A percentile compares a stretch with the other conserved stretches of the same genome.
Conservation (phyloP, 2,888 invertebrate species). For the Tiliacea citrago region DNA sequence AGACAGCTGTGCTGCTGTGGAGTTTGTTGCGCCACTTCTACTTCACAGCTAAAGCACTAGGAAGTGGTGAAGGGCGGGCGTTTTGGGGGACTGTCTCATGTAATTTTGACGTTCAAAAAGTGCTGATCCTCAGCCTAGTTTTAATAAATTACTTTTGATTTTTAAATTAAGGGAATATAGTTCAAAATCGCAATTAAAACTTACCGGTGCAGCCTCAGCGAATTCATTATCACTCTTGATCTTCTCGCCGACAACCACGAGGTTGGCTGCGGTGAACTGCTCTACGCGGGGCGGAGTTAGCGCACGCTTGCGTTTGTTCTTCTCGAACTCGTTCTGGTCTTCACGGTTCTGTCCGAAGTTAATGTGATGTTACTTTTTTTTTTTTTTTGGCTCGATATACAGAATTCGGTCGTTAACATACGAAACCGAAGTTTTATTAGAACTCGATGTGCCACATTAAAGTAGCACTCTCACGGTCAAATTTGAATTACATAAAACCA, state of each 20-base stretch:
- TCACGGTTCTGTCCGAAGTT: conserved; percentile 93
- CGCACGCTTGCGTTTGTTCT: conserved; percentile 93
- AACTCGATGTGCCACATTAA: too few relatives aligned
- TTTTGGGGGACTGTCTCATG: neutral
- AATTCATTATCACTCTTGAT: conserved; percentile 97
- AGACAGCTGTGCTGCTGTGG: neutral
- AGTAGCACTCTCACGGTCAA: too few relatives aligned
- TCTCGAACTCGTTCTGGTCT: conserved; percentile 97
- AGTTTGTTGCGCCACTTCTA: too few relatives aligned
- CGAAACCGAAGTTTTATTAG: too few relatives aligned
- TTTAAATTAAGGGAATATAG: neutral
- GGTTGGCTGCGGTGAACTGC: conserved; percentile 93
- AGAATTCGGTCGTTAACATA: too few relatives aligned
- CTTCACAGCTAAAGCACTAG: neutral
- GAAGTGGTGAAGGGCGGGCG: neutral
- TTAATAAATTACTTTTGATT: neutral
- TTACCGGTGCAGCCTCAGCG: conserved; percentile 94
- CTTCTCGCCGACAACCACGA: conserved; percentile 95
- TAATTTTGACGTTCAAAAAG: neutral
- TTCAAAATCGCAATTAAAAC: conserved; percentile 49
- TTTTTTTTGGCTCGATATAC: neutral
- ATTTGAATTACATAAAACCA: too few relatives aligned
- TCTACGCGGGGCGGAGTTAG: conserved; percentile 96
- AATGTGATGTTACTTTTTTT: neutral
- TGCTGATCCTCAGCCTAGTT: too few relatives aligned